These are phyloP conservation scores for Pterocles burchelli DNA, from an alignment of 2,113 vertebrate species.

Conservation along the genomic window DNA sequence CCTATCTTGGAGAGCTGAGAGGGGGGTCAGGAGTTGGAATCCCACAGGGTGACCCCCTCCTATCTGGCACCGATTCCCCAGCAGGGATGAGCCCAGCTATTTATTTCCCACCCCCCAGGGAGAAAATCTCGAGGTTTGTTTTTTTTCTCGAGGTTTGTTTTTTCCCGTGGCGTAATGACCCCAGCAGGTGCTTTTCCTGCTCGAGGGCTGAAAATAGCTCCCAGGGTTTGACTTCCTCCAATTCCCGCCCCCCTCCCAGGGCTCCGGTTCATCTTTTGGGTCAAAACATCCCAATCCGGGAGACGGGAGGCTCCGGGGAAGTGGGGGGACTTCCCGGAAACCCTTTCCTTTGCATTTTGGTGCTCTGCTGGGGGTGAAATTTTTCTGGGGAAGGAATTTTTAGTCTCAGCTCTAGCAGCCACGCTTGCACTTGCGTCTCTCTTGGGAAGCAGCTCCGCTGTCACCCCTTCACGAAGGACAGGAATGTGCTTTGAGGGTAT, in stretches of 20 bases:
- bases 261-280: background rate
- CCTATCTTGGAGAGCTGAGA: background rate
- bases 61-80: background rate
- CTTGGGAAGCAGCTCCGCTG: background rate
- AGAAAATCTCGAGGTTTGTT: constrained; percentile 1
- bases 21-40: background rate
- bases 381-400: background rate
- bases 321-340: background rate
- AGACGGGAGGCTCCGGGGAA: background rate
- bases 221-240: constrained; percentile 3
- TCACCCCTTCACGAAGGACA: background rate
- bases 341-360: background rate
- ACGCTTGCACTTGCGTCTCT: background rate
- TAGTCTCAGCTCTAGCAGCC: background rate
- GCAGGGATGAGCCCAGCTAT: background rate
- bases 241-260: background rate
- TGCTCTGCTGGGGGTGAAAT: background rate
- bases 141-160: constrained; percentile 28
- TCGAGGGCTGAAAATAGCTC: background rate
- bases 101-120: background rate
- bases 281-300: background rate
- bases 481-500: background rate
- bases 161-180: constrained; percentile 15
- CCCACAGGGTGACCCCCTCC: rapidly evolving
- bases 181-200: constrained; percentile 57